Percentiles rank a stretch among this genome's conserved stretches.
These are phyloP conservation scores for Electrophaes corylata DNA, from an alignment of 2,888 invertebrate genomes.

Conservation along the genomic window DNA sequence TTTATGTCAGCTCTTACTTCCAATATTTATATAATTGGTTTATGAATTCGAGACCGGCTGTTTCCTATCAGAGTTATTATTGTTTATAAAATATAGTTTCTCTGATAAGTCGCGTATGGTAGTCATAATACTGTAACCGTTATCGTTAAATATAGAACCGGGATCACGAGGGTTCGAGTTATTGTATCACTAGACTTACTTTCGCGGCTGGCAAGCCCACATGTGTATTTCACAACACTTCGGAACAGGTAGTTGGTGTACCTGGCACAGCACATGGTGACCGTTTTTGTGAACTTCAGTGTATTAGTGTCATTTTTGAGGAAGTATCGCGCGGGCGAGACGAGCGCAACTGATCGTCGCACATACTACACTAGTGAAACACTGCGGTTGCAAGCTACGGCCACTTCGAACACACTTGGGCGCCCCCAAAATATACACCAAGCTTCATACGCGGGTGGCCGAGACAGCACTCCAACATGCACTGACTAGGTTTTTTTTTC, in stretches of 20 bases:
- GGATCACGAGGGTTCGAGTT: conserved; percentile 36
- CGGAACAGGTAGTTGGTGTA: conserved; percentile 75
- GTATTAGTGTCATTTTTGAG: conserved; percentile 69
- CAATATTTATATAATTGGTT: background rate
- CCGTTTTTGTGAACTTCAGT: conserved; percentile 58
- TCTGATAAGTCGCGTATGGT: conserved; percentile 47
- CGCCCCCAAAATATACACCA: conserved; percentile 63
- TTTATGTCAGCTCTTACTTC: background rate
- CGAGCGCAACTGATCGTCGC: conserved; percentile 62
- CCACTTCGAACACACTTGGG: conserved; percentile 48
- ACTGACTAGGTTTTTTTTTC: conserved; percentile 73
- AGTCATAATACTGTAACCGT: conserved; percentile 38
- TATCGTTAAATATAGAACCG: conserved; percentile 56
- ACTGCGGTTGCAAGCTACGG: conserved; percentile 48
- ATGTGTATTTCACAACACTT: conserved; percentile 80
- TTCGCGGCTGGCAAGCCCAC: conserved; percentile 76
- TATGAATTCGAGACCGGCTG: background rate
- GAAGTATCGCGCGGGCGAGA: conserved; percentile 49
- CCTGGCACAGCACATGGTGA: conserved; percentile 77
- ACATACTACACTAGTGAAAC: conserved; percentile 69
- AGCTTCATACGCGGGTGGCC: conserved; percentile 54
- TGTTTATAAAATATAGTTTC: conserved; percentile 36
- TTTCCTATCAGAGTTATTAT: conserved; percentile 36
- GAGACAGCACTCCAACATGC: conserved; percentile 60
- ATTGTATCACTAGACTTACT: conserved; percentile 62